These are phyloP conservation scores for Typhlichthys subterraneus DNA, from an alignment of 2,797 vertebrate genomes.

Conservation along the genomic window DNA sequence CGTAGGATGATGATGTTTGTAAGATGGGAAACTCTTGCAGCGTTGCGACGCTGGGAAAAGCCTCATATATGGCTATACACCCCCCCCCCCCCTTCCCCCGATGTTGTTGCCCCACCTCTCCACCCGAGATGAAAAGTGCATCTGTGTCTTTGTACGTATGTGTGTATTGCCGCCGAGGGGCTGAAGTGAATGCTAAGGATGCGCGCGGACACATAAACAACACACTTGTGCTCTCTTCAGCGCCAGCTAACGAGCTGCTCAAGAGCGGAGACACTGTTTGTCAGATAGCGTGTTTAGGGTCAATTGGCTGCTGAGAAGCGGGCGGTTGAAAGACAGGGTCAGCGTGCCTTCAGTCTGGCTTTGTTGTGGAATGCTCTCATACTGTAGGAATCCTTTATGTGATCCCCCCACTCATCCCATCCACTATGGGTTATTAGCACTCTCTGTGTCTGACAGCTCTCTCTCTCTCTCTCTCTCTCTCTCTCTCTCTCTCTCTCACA, in stretches of 20 bases:
- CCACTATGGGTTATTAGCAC: not conserved
- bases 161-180: slow-evolving; percentile 35
- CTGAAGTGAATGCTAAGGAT: slow-evolving; percentile 45
- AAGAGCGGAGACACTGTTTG: slow-evolving; percentile 19
- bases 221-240: slow-evolving; percentile 31
- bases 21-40: slow-evolving; percentile 10
- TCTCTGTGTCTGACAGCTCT: not conserved
- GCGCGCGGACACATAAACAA: slow-evolving; percentile 51
- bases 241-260: slow-evolving; percentile 21
- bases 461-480: slow-evolving; percentile 4
- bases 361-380: too few relatives aligned
- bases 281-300: slow-evolving; percentile 1
- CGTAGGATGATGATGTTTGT: slow-evolving; percentile 19
- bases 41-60: slow-evolving; percentile 16
- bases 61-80: slow-evolving; percentile 8
- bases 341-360: not conserved
- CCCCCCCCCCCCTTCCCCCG: too few relatives aligned
- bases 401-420: too few relatives aligned
- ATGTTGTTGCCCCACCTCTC: not conserved
- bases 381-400: too few relatives aligned
- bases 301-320: not conserved
- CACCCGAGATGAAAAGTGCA: slow-evolving; percentile 35
- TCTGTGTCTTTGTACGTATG: slow-evolving; percentile 16
- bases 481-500: slow-evolving; percentile 24
- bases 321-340: not conserved